Conservation (phyloP, 2,888 invertebrate species). For the Leucoptera coffeella region DNA sequence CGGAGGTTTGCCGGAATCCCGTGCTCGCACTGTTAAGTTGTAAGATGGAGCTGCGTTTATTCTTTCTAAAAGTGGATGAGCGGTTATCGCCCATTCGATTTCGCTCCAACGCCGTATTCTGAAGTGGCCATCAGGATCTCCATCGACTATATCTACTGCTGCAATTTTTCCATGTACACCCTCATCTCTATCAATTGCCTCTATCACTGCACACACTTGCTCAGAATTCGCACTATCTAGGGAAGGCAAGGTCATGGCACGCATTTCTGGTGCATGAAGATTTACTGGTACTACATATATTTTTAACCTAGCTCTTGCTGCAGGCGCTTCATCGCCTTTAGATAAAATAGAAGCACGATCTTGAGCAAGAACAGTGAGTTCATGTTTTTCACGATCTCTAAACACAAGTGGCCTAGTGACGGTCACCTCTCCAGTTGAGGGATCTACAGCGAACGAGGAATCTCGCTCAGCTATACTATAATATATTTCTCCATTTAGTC, state of each 20-base stretch:
- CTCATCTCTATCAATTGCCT: constrained; percentile 74
- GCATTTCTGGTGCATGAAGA: constrained; percentile 78
- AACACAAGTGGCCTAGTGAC: constrained; percentile 73
- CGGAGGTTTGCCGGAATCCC: constrained; percentile 76
- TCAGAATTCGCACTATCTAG: constrained; percentile 75
- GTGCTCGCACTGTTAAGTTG: constrained; percentile 79
- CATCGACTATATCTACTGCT: constrained; percentile 76
- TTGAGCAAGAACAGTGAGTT: constrained; percentile 74
- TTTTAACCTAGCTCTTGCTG: constrained; percentile 71
- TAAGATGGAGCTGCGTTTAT: constrained; percentile 75
- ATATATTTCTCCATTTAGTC: constrained; percentile 94
- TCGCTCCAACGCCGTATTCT: constrained; percentile 57
- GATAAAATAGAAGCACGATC: constrained; percentile 71
- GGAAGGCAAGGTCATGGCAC: constrained; percentile 71
- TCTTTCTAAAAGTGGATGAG: constrained; percentile 70
- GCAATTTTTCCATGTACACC: constrained; percentile 83
- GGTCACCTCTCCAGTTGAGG: constrained; percentile 83
- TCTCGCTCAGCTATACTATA: constrained; percentile 82
- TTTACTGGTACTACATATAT: constrained; percentile 79
- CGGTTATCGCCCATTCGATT: constrained; percentile 67
- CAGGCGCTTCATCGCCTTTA: constrained; percentile 49
- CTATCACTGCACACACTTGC: constrained; percentile 86
- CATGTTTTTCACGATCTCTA: constrained; percentile 63
- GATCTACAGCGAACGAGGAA: constrained; percentile 87
- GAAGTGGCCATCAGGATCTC: constrained; percentile 87